A percentile compares a stretch with the other conserved stretches of the same genome.
These are phyloP conservation scores for Eupithecia centaureata DNA, from an alignment of 2,888 invertebrate genomes.

Conservation along the genomic window DNA sequence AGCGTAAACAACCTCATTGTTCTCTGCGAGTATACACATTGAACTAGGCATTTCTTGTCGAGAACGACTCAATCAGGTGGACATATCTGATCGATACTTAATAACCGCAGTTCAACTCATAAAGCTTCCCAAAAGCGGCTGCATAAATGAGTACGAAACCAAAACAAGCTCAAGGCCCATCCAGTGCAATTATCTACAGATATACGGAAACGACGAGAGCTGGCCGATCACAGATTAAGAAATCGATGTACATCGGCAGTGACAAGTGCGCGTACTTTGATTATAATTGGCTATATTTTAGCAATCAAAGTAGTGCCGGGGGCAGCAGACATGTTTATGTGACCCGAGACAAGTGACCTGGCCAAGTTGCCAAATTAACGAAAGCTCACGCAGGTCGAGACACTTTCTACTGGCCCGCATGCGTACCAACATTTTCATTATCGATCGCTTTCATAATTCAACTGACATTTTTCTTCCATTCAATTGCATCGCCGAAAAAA, in stretches of 20 bases:
- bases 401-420: conserved; percentile 79
- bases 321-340: conserved; percentile 81
- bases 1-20: conserved; percentile 39
- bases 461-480: conserved; percentile 80
- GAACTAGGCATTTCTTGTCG: conserved; percentile 33
- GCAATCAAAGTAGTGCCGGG: conserved; percentile 77
- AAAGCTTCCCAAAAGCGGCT: conserved; percentile 44
- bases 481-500: conserved; percentile 66
- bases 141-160: conserved; percentile 39
- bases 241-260: conserved; percentile 66
- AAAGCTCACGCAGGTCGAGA: conserved; percentile 78
- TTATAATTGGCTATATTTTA: conserved; percentile 79
- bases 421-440: conserved; percentile 78
- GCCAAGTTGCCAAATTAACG: conserved; percentile 74
- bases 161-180: conserved; percentile 47
- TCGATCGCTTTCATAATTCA: conserved; percentile 82
- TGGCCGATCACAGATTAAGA: conserved; percentile 69
- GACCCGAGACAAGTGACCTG: conserved; percentile 73
- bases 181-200: conserved; percentile 45
- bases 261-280: conserved; percentile 70
- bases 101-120: conserved; percentile 40
- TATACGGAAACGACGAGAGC: conserved; percentile 62
- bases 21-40: conserved; percentile 29
- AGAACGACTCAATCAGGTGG: conserved; percentile 35
- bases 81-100: conserved; percentile 35